These are phyloP conservation scores for Abscondita cerata DNA, from an alignment of 2,888 invertebrate species.

Conservation along the genomic window DNA sequence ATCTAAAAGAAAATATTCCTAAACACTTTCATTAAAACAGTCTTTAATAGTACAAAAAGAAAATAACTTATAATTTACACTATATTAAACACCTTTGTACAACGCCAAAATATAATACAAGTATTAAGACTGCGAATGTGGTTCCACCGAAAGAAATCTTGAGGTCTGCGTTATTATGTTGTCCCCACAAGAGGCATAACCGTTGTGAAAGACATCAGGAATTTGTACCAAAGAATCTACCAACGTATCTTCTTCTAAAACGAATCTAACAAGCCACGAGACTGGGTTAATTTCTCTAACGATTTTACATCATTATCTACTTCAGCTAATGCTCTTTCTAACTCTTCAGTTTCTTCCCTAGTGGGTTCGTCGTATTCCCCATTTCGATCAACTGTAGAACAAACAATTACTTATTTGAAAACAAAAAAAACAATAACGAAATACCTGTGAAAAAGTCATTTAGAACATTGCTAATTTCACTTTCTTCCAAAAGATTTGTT, in stretches of 20 bases:
- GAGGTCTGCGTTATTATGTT: conserved; percentile 46
- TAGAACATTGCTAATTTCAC: conserved; percentile 79
- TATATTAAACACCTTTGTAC: conserved; percentile 21
- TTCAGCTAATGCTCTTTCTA: conserved; percentile 83
- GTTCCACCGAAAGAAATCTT: conserved; percentile 38
- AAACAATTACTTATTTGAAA: conserved; percentile 24
- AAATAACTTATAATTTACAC: conserved; percentile 28
- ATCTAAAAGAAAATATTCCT: conserved; percentile 19
- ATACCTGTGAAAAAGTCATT: conserved; percentile 80
- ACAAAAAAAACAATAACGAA: not conserved
- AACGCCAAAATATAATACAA: conserved; percentile 15
- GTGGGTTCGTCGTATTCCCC: conserved; percentile 75
- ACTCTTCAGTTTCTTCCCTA: conserved; percentile 85
- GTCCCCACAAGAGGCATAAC: conserved; percentile 55
- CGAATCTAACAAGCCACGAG: conserved; percentile 67
- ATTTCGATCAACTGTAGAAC: conserved; percentile 68
- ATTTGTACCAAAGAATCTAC: conserved; percentile 60
- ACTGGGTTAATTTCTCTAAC: conserved; percentile 70
- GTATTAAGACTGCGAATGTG: conserved; percentile 38
- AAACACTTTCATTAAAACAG: conserved; percentile 24
- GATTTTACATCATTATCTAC: conserved; percentile 78
- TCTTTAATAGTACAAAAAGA: conserved; percentile 24
- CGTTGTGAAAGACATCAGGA: conserved; percentile 61
- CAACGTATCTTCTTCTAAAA: conserved; percentile 67
- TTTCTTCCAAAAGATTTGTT: conserved; percentile 71